Evolutionary conservation across 2,113 vertebrate species (phyloP), one percentile per base, ranked within the genome.

Genomic region (Onychostoma macrolepis): DNA sequence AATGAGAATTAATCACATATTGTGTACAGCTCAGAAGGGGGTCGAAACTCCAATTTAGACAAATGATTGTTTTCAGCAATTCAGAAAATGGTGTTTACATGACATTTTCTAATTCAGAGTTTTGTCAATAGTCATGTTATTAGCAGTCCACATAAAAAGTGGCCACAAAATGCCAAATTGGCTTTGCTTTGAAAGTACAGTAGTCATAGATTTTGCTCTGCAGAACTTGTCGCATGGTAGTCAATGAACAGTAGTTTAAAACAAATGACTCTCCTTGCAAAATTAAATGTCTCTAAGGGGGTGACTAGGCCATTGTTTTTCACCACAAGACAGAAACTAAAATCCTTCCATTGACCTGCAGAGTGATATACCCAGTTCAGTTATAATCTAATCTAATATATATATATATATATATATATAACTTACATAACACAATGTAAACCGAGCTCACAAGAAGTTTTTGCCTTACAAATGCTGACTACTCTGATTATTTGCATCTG

Each of bases 401-500:
- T n/a, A n/a, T n/a, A n/a, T n/a, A n/a, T n/a, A n/a, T n/a, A n/a
- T n/a, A n/a, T n/a, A n/a, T n/a, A n/a, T n/a, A n/a, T n/a, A n/a
- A n/a, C n/a, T n/a, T n/a, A n/a, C n/a, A n/a, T n/a, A n/a, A n/a
- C 21, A 9, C 56, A 58, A 6, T 61, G 24, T 4, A 61, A 61
- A n/a, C 24, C 4, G 41, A 13, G 72, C 24, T 17, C 3, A 7
- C 6, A 8, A 28, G 80, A 45, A 43, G 80, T 82, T 65, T 17
- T 82, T 45, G 80, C 58, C 80, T 82, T 43, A 45, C n/a, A 65
- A 28, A 65, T 11, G 80, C 80, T 81, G 80, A 21, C 80, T 82
- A 65, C 80, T 82, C 58, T 82, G 80, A 82, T 82, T 67, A 82
- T 82, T 82, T 82, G 80, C 80, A 81, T 65, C 36, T 28, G 72